Base-by-base conservation (phyloP, 2,888 invertebrate genomes). In the Ypsolopha scabrella region DNA sequence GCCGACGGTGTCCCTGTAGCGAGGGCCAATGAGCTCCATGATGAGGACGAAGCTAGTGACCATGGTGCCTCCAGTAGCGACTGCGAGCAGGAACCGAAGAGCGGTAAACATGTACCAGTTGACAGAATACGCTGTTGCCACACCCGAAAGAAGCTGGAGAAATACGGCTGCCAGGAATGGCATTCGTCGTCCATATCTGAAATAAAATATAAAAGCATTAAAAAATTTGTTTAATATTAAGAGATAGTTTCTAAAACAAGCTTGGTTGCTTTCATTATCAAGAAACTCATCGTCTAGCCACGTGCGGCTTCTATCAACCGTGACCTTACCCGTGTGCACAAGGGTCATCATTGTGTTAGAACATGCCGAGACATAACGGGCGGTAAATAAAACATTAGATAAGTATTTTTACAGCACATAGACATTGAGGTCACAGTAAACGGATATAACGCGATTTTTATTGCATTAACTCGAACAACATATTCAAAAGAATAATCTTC, bases 41-140 rank as follows among this genome's bases (percentile, higher is more conserved):
- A 89, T 87, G 6, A 92, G 78, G 3, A 92, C 91, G 57, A 92
- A 92, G 65, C 91, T 91, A 45, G 93, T 93, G 50, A 93, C 91
- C 93, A 95, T 95, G 0, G 93, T 93, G 39, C 95, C 95, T 46
- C 94, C 94, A 1, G 93, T 94, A 8, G 93, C 93, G 33, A 93
- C 85, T 0, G 93, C 94, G 10, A 91, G 88, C 14, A 94, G 64
- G 66, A 94, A 92, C 44, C 94, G 86, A 48, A 93, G 86, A 0
- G 91, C 53, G 7, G 93, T 88, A 63, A 94, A 93, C 80, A 85
- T 85, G 85, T 83, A 82, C 85, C 83, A 87, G 60, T 90, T 91
- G 2, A 93, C 90, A 0, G 92, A 90, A 55, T 92, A 87, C 0
- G 93, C 92, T 14, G 93, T 92, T 0, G 88, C 85, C 8, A 92